Evolutionary conservation across 1,140 invertebrate genomes (phyloP), one percentile per base, ranked within the genome.

Genomic region (Teleopsis dalmanni): DNA sequence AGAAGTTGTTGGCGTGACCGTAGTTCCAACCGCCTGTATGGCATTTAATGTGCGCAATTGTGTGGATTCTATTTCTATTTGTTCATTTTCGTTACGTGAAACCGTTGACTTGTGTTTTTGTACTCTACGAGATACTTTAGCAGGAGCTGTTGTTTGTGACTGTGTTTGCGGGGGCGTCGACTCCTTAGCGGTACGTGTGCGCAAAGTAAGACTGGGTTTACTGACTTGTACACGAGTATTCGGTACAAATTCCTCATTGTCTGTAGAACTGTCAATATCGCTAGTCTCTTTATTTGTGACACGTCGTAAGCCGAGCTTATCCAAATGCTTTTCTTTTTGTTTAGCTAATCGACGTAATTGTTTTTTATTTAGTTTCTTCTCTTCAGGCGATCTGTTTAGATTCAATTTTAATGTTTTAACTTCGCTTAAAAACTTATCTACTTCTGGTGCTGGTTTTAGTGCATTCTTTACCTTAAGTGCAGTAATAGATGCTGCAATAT

Each of bases 311-410:
- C 77, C 78, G 16, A 80, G 52, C 40, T 76, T 73, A 60, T 75
- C 74, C 13, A 80, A 57, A 55, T 79, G 76, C 44, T 75, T 76
- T 40, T 78, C 67, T 52, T 80, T 79, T 55, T 75, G 73, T 36
- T 73, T 76, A 44, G 72, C 72, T 57, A 67, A 52, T 49, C 60
- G 67, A 47, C 56, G 56, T 31, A 56, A 57, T 47, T 71, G 68
- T 45, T 68, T 70, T 48, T 65, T 66, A 37, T 61, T 71, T 2
- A 71, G 47, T 40, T 71, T 71, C 0, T 65, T 64, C 29, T 70
- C 67, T 44, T 71, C 68, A 7, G 67, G 63, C 33, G 65, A 68
- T 0, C 60, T 56, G 51, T 71, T 65, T 0, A 54, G 51, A 40
- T 59, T 59, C 31, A 58, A 50, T 27, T 68, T 62, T 7, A 52